Evolutionary conservation across 2,888 invertebrate species (phyloP), one percentile per base, ranked within the genome.

Genomic region (Orthosia gracilis): DNA sequence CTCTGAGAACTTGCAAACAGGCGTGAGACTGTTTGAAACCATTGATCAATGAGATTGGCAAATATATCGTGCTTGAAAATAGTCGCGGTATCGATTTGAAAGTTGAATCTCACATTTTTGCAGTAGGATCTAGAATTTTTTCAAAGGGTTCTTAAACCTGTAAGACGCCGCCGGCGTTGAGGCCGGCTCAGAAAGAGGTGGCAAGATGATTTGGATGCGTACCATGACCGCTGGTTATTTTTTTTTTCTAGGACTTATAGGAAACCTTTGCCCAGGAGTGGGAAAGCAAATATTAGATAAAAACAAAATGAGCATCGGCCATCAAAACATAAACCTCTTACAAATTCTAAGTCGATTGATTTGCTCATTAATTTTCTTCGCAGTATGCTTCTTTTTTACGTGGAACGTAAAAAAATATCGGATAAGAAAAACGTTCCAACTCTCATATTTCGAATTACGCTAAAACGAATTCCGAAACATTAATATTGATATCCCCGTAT

Each of bases 401-500:
- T 21, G 5, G 9, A 23, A 47, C 17, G 4, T 52, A 62, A 73
- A 72, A 62, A 73, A 72, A 79, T 21, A 40, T 73, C 9, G 23
- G 4, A 58, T n/a, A 57, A 2, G 52, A 26, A 40, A 80, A 49
- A 0, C 45, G 26, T 63, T 52, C 55, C 23, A 55, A 50, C 23
- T 50, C 26, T 47, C 31, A 76, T 78, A 67, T 77, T 67, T 55
- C 77, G 61, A 65, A 77, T 77, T 76, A 26, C 3, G 49, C 26
- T 61, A 52, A 69, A 78, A 62, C 49, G 66, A 23, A 58, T 58
- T 66, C 23, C 21, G 18, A n/a, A 45, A 67, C 58, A 63, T 83
- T 83, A 66, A 78, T 79, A 78, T 82, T 78, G 63, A 78, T 78
- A 78, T 67, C 62, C 58, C 50, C 23, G 17, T 49, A 49, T 52